These are phyloP conservation scores for Peucedramus taeniatus DNA, from an alignment of 2,113 vertebrate species.

Conservation along the genomic window DNA sequence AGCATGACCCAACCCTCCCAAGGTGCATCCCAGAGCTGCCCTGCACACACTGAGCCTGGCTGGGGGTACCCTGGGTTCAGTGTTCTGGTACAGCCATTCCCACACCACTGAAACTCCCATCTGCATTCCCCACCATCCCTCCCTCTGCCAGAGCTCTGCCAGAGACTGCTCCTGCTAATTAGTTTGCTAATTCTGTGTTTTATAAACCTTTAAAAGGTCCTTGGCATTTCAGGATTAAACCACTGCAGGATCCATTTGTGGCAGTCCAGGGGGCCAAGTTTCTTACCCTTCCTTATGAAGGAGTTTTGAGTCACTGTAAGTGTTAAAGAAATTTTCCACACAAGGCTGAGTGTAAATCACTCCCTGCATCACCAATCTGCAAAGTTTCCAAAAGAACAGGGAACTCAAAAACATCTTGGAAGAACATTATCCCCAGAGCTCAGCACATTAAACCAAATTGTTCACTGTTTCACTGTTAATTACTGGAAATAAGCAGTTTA, in stretches of 20 bases:
- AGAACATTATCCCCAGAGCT: not conserved
- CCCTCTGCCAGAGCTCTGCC: not conserved
- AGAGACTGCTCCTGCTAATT: not conserved
- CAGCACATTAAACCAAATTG: not conserved
- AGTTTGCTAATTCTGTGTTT: not conserved
- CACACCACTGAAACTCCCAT: not conserved
- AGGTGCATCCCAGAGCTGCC: not conserved
- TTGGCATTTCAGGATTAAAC: not conserved
- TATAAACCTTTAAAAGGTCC: not conserved
- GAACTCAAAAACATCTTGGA: not conserved
- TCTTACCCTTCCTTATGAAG: not conserved
- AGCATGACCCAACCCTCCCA: not conserved
- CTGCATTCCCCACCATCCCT: not conserved
- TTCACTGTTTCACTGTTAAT: not conserved
- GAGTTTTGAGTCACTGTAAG: not conserved
- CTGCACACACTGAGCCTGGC: not conserved
- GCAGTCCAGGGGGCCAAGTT: not conserved
- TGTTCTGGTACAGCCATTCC: not conserved
- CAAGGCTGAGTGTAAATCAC: not conserved
- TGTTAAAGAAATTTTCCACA: not conserved
- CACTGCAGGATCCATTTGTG: not conserved
- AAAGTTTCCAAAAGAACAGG: not conserved
- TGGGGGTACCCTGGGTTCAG: rapidly evolving
- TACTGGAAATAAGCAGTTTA: not conserved
- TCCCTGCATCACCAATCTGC: not conserved